Conservation (phyloP, 2,113 vertebrate genomes). For the Hippocampus barbouri region DNA sequence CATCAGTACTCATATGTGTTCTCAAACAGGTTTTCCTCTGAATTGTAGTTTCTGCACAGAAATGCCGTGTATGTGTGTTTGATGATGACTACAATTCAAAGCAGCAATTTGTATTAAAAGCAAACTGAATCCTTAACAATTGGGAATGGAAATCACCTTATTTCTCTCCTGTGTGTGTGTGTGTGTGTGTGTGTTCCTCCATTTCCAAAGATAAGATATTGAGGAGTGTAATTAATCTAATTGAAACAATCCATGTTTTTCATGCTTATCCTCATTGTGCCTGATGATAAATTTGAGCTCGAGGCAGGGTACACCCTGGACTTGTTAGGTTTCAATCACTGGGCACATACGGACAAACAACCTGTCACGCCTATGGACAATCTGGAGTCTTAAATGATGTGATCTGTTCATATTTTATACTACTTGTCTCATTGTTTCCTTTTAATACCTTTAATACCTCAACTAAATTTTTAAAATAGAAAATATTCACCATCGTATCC, state of each 20-base stretch:
- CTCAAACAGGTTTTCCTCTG: neutral
- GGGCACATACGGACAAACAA: too few species aligned
- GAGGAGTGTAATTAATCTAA: neutral
- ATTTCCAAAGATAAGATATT: neutral
- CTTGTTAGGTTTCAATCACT: too few species aligned
- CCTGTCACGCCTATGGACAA: too few species aligned
- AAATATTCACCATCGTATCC: too few species aligned
- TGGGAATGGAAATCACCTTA: neutral
- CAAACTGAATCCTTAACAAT: slow-evolving; percentile 6
- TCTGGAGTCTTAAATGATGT: neutral
- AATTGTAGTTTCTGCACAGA: neutral
- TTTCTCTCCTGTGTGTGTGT: neutral
- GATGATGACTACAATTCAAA: slow-evolving; percentile 15
- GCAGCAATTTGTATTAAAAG: slow-evolving; percentile 33
- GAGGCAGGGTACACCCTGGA: too few species aligned
- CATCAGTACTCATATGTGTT: slow-evolving; percentile 11
- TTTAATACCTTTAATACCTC: neutral
- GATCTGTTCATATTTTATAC: neutral
- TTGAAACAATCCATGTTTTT: neutral
- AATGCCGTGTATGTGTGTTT: slow-evolving; percentile 18
- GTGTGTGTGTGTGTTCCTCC: neutral
- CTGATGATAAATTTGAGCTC: too few species aligned
- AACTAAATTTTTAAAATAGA: neutral
- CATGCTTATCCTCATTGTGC: neutral
- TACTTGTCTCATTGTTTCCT: neutral